Evolutionary conservation across 2,888 invertebrate species (phyloP).

Genomic region (Hybos culiciformis): DNA sequence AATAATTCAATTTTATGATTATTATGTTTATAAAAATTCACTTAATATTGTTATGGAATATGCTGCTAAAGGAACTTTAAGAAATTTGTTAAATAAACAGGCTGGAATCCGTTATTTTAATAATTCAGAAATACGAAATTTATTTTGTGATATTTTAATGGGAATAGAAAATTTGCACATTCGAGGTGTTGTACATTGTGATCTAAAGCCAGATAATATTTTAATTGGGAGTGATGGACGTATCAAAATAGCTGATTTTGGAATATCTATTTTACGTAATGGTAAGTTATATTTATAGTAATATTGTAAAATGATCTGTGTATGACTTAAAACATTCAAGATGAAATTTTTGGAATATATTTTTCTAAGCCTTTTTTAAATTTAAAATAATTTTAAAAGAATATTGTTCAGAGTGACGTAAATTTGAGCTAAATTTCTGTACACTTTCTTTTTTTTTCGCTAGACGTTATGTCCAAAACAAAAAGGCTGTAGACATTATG

Average conservation of each 20-base stretch:
- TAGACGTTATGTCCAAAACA: no score
- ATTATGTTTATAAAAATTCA: constrained; percentile 22
- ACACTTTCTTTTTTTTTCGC: no score
- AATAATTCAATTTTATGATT: constrained; percentile 27
- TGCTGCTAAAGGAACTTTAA: constrained; percentile 27
- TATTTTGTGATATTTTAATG: constrained; percentile 34
- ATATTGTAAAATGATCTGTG: constrained; percentile 12
- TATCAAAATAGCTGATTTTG: constrained; percentile 60
- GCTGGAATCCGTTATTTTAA: constrained; percentile 12
- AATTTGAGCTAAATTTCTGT: no score
- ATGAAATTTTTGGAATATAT: constrained; percentile 8
- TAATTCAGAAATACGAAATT: constrained; percentile 25
- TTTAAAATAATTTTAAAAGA: constrained; percentile 12
- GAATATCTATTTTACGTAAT: constrained; percentile 36
- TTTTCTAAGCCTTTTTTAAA: constrained; percentile 8
- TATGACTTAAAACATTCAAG: constrained; percentile 10
- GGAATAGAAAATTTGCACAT: constrained; percentile 33
- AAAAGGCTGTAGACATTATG: no score
- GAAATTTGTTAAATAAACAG: constrained; percentile 19
- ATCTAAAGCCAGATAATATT: constrained; percentile 63
- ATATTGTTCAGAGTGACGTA: background rate
- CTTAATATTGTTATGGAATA: constrained; percentile 33
- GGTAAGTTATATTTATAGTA: constrained; percentile 16
- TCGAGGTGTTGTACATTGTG: constrained; percentile 41
- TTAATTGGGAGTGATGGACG: constrained; percentile 49